Base-by-base conservation (phyloP, 2,888 invertebrate species). In the Biston betularia region DNA sequence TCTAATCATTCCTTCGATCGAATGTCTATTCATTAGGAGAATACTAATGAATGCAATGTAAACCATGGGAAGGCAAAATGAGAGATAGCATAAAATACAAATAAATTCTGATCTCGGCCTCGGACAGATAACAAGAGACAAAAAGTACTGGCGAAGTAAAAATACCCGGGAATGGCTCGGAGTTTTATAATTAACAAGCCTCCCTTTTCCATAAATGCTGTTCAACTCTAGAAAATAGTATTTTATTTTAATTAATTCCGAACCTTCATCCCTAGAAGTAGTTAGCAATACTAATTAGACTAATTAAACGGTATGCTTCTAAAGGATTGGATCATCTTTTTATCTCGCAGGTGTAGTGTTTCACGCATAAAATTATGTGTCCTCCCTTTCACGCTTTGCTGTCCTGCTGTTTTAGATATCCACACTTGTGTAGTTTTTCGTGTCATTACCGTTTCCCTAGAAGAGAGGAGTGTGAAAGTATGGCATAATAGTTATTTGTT, bases 171-270 rank as follows among this genome's bases (percentile, higher is more conserved):
- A 69, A 64, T 65, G 61, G 48, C 62, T 59, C 45, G 53, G 56
- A 55, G 65, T 58, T 70, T 63, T 57, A 68, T 68, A 69, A 67
- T 66, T 34, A 71, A 66, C 69, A 55, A 63, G 71, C 61, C 50
- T 60, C 55, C 24, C 45, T 24, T 45, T 53, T 54, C 64, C 62
- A 64, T 59, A 68, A 55, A 44, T 45, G 65, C 40, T 44, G 7
- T 38, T 48, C 40, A 50, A 33, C 38, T 52, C 35, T n/a, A 56
- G 35, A 50, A 54, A 44, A 24, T 35, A 44, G 50, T 49, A 24
- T 49, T 52, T 49, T 56, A 10, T 63, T 57, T 50, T 56, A 49
- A 42, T 58, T 42, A 42, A 40, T 58, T 49, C 33, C 24, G 38
- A 48, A 35, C 35, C 34, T 58, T n/a, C 24, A n/a, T 33, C 14